A percentile compares a stretch with the other conserved stretches of the same genome.
Evolutionary conservation across 2,113 vertebrate genomes (phyloP).

Genomic region (Bostrychus sinensis): DNA sequence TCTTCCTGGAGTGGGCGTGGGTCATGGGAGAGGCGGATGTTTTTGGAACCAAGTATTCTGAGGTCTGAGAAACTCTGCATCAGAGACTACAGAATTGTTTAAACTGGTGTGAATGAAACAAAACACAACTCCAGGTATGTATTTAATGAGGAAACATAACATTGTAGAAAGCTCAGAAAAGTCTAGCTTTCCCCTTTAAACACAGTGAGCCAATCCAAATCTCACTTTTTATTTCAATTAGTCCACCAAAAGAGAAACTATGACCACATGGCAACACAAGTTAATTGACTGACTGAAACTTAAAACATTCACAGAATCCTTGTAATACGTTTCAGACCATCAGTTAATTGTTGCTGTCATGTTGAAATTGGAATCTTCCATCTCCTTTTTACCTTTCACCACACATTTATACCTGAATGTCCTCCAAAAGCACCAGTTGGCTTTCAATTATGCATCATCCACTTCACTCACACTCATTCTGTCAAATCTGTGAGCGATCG

Average conservation of each 20-base stretch:
- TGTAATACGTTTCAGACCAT: neutral
- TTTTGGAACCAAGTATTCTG: too few relatives aligned
- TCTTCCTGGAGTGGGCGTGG: too few relatives aligned
- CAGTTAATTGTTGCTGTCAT: slow-evolving; percentile 1
- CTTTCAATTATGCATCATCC: slow-evolving; percentile 23
- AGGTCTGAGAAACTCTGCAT: too few relatives aligned
- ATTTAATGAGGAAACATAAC: too few relatives aligned
- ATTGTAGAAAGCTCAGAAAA: too few relatives aligned
- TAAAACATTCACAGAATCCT: neutral
- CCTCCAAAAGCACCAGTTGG: slow-evolving; percentile 7
- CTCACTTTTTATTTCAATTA: neutral
- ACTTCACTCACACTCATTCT: slow-evolving; percentile 16
- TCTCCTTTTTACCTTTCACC: neutral
- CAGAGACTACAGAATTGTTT: too few relatives aligned
- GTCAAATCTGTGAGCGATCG: slow-evolving; percentile 30
- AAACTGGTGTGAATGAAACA: too few relatives aligned
- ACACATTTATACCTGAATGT: slow-evolving; percentile 2
- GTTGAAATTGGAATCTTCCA: neutral
- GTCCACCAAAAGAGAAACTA: neutral
- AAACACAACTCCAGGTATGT: too few relatives aligned
- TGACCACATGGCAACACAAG: neutral
- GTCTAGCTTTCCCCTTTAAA: neutral
- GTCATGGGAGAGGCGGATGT: too few relatives aligned
- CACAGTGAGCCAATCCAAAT: neutral
- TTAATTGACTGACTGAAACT: slow-evolving; percentile 1